These are phyloP conservation scores for Decapterus maruadsi DNA, from an alignment of 2,797 vertebrate species.

Conservation along the genomic window DNA sequence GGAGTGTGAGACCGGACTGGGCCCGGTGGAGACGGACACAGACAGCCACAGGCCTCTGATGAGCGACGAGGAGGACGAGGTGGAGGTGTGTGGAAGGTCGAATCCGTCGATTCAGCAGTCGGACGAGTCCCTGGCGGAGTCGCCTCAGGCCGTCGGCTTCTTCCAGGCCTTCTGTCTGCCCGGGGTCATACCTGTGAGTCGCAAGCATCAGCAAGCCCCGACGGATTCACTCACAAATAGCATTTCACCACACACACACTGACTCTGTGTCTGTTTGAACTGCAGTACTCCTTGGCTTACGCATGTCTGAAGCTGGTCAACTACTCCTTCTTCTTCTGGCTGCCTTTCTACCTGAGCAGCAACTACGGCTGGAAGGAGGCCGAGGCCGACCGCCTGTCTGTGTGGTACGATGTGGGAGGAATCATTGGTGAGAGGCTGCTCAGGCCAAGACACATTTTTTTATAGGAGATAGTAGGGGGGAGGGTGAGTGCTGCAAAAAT, in stretches of 20 bases:
- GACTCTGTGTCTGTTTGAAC: constrained; percentile 12
- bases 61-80: constrained; percentile 86
- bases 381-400: constrained; percentile 93
- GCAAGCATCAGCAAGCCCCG: background rate
- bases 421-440: constrained; percentile 89
- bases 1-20: constrained; percentile 81
- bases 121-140: constrained; percentile 66
- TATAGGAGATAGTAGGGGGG: too few relatives aligned
- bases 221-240: background rate
- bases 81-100: constrained; percentile 72
- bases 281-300: constrained; percentile 95
- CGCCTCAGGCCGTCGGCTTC: constrained; percentile 88
- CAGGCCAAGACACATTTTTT: too few relatives aligned
- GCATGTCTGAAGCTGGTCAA: constrained; percentile 98
- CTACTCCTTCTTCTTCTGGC: constrained; percentile 99
- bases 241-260: background rate
- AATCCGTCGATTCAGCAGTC: constrained; percentile 84
- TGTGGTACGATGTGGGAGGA: constrained; percentile 98
- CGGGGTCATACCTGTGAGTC: constrained; percentile 92
- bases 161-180: constrained; percentile 94
- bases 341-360: constrained; percentile 96
- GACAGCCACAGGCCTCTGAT: constrained; percentile 93
- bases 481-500: too few relatives aligned
- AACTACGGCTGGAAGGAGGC: constrained; percentile 96
- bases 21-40: constrained; percentile 82